Evolutionary conservation across 2,797 vertebrate species (phyloP).

Genomic region (Gambelia wislizenii): DNA sequence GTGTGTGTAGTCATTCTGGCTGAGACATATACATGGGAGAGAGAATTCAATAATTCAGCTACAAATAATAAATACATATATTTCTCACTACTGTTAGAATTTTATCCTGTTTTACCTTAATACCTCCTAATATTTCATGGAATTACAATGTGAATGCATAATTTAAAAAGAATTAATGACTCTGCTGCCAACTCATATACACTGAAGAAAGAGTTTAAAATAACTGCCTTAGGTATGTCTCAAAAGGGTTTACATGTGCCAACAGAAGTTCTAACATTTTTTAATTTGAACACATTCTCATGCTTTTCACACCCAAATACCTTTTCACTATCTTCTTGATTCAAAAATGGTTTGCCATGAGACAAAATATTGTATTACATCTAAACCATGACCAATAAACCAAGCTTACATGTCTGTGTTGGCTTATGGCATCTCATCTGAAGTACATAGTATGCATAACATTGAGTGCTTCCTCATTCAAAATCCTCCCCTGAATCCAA

Average conservation of each 20-base stretch:
- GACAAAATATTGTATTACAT: neutral
- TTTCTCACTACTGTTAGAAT: neutral
- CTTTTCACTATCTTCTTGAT: neutral
- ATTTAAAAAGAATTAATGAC: conserved; percentile 5
- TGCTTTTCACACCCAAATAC: neutral
- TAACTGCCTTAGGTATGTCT: neutral
- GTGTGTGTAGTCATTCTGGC: no score
- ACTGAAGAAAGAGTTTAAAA: neutral
- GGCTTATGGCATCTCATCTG: neutral
- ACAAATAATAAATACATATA: neutral
- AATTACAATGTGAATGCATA: neutral
- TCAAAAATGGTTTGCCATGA: neutral
- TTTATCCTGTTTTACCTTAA: neutral
- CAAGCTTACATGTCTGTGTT: neutral
- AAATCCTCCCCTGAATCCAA: neutral
- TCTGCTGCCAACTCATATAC: neutral
- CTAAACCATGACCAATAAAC: neutral
- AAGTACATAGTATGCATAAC: neutral
- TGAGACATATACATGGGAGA: neutral
- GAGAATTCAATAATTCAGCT: neutral
- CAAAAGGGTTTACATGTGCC: neutral
- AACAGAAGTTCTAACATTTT: neutral
- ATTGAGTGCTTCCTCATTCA: neutral
- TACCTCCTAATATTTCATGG: neutral
- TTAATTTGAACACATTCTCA: neutral